These are phyloP conservation scores for Hirundo rustica DNA, from an alignment of 2,797 vertebrate genomes.

Conservation along the genomic window DNA sequence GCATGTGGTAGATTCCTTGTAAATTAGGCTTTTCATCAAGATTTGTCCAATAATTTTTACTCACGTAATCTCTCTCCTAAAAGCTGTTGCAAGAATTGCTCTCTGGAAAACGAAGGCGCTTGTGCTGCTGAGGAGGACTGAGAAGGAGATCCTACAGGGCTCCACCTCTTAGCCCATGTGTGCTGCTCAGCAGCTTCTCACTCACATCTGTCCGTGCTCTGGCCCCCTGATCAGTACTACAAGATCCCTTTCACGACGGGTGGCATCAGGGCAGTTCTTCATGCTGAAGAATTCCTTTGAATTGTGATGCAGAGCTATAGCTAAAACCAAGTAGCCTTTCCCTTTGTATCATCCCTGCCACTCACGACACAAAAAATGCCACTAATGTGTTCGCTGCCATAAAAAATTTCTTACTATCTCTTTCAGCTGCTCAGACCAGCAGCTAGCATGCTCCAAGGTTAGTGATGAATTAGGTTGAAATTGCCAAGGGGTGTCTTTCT, in stretches of 20 bases:
- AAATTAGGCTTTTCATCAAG: not conserved
- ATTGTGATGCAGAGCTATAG: not conserved
- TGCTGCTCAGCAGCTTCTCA: not conserved
- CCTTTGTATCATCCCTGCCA: not conserved
- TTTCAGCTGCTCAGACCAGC: conserved; percentile 2
- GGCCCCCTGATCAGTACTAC: not conserved
- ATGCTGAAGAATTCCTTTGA: not conserved
- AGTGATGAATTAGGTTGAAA: conserved; percentile 24
- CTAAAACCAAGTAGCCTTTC: not conserved
- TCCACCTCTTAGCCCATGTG: not conserved
- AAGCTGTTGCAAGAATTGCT: not conserved
- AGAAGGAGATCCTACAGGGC: not conserved
- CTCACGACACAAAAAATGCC: not conserved
- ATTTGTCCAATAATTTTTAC: not conserved
- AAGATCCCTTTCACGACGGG: not conserved
- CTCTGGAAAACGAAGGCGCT: not conserved
- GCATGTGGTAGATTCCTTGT: not conserved
- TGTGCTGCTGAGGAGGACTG: not conserved
- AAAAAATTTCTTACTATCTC: not conserved
- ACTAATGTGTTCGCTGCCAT: not conserved
- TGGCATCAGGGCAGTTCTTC: not conserved
- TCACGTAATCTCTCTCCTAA: not conserved
- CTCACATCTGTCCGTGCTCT: rapidly evolving
- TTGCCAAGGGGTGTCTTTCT: not conserved
- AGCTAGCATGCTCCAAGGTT: not conserved